Conservation (phyloP, 2,888 invertebrate genomes). For the Rhingia rostrata region DNA sequence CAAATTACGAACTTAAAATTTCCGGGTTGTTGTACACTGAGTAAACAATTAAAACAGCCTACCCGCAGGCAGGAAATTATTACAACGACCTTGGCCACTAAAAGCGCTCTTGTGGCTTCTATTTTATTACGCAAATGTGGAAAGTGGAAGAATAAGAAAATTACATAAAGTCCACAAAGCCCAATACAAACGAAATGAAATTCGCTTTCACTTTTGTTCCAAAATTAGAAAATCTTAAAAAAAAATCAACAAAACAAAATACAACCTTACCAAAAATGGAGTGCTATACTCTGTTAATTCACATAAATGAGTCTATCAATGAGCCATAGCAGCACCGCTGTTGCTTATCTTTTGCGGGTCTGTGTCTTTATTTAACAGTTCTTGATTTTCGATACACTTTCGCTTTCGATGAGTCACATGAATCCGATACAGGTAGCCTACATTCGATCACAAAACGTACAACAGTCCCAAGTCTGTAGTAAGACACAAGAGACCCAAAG, state of each 20-base stretch:
- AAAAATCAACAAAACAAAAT: neutral
- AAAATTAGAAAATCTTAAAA: constrained; percentile 34
- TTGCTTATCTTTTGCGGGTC: constrained; percentile 11
- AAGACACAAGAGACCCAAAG: constrained; percentile 12
- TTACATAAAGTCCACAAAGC: constrained; percentile 8
- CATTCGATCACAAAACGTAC: too few species aligned
- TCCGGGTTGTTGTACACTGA: constrained; percentile 23
- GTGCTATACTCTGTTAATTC: neutral
- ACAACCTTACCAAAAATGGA: neutral
- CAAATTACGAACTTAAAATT: constrained; percentile 12
- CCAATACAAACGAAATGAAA: constrained; percentile 21
- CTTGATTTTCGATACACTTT: constrained; percentile 41
- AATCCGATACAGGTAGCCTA: neutral
- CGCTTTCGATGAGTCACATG: constrained; percentile 25
- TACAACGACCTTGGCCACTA: constrained; percentile 35
- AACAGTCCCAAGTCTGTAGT: neutral
- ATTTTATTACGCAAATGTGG: constrained; percentile 30
- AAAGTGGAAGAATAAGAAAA: constrained; percentile 16
- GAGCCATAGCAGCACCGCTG: neutral
- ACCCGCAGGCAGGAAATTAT: constrained; percentile 1
- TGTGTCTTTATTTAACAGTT: constrained; percentile 27
- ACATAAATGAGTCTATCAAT: constrained; percentile 14
- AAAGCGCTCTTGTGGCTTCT: neutral
- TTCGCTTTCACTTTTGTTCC: constrained; percentile 54
- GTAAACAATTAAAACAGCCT: constrained; percentile 20